A percentile compares a stretch with the other conserved stretches of the same genome.
phyloP scores from a whole-genome alignment of 2,113 vertebrate species.

The Seriola rivoliana region DNA sequence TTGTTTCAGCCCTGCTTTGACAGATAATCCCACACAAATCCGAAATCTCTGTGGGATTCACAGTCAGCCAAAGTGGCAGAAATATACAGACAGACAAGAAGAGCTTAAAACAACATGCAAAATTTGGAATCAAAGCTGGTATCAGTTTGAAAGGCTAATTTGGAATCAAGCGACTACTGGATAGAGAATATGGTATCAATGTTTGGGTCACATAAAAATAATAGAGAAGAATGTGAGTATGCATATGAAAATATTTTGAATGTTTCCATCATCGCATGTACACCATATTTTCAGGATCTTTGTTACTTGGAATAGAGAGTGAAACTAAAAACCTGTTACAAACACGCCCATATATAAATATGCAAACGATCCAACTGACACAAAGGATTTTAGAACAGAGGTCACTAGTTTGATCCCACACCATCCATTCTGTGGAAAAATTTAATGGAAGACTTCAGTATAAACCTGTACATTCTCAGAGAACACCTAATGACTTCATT shows the following conservation, averaged over 20 bases:
- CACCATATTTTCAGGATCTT: background rate
- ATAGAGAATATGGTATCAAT: background rate
- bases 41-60: constrained; percentile 69
- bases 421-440: background rate
- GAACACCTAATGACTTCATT: background rate
- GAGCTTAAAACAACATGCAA: constrained; percentile 30
- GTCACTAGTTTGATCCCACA: background rate
- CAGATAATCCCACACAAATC: constrained; percentile 77
- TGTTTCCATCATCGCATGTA: background rate
- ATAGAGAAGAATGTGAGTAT: background rate
- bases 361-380: constrained; percentile 22
- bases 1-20: constrained; percentile 67
- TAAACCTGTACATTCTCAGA: constrained; percentile 5
- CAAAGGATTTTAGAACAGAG: background rate
- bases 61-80: constrained; percentile 62
- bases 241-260: background rate
- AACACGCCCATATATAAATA: constrained; percentile 3
- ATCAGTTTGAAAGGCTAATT: constrained; percentile 18
- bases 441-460: background rate
- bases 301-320: background rate
- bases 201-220: background rate
- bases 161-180: background rate
- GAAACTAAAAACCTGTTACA: background rate
- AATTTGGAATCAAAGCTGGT: background rate
- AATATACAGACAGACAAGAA: constrained; percentile 21